Evolutionary conservation across 1,140 invertebrate genomes (phyloP), one percentile per base, ranked within the genome.

Genomic region (Zaprionus kolodkinae): DNA sequence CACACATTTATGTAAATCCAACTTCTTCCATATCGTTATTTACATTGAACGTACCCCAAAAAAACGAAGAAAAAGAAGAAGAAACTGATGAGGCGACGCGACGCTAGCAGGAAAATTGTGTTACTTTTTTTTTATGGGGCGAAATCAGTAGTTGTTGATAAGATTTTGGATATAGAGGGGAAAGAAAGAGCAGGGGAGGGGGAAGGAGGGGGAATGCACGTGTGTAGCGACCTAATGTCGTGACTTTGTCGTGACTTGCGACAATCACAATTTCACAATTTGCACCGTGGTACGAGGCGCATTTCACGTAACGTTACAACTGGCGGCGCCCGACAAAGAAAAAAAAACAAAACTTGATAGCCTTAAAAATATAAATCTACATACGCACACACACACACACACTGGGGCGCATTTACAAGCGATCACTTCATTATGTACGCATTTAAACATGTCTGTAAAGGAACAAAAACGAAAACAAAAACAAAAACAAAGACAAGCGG

Each of bases 301-400:
- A 3, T 35, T 70, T 56, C 35, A 43, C 30, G 43, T 38, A 71
- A 63, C 27, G 21, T 63, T 38, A 27, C 17, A 25, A 15, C 40
- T 2, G 6, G 7, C n/a, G n/a, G 45, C 17, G 17, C 48, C 21
- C 7, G 35, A 30, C 1, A 30, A 30, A 30, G 4, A 30, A 30
- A 30, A 5, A 30, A 30, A 30, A 30, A 30, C 1, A 30, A 71
- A 71, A 64, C 54, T 66, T 55, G 71, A 33, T 60, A 66, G 71
- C 71, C 57, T 73, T 70, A 63, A 59, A 57, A 55, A 40, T 33
- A 65, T 13, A 65, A 40, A 65, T 65, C 17, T 56, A 45, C 63
- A 55, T 17, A 40, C 15, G n/a, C 2, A 62, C 30, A 62, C n/a
- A 35, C 43, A 36, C 7, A 48, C 21, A 21, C 21, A 21, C 21